Evolutionary conservation across 2,888 invertebrate species (phyloP).

Genomic region (Cancer borealis): DNA sequence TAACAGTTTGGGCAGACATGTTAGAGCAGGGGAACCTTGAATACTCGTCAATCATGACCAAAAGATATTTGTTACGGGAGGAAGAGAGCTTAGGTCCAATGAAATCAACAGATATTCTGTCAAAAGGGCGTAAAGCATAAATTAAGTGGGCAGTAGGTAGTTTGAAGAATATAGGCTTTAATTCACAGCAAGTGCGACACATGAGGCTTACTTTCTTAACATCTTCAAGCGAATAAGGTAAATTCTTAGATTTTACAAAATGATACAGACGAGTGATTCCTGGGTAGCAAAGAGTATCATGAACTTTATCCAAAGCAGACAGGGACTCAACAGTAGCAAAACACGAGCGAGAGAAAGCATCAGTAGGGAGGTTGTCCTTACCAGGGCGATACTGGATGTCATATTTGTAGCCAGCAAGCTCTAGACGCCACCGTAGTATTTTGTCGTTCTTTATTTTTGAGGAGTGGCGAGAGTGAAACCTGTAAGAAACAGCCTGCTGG

Average conservation of each 20-base stretch:
- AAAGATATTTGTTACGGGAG: slow-evolving; percentile 15
- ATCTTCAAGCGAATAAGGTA: background rate
- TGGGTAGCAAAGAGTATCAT: background rate
- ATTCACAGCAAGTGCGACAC: background rate
- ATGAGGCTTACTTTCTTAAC: background rate
- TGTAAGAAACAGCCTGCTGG: background rate
- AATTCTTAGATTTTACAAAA: background rate
- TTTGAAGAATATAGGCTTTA: background rate
- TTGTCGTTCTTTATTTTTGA: slow-evolving; percentile 42
- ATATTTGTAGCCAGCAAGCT: slow-evolving; percentile 35
- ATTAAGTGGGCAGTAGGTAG: background rate
- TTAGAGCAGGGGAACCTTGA: background rate
- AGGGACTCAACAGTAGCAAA: background rate
- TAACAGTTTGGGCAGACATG: background rate
- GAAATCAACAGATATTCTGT: slow-evolving; percentile 23
- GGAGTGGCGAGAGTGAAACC: background rate
- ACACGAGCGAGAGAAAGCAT: slow-evolving; percentile 42
- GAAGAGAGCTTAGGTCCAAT: slow-evolving; percentile 20
- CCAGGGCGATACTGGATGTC: slow-evolving; percentile 37
- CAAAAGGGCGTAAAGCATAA: background rate
- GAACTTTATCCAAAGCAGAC: background rate
- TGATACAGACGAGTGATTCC: slow-evolving; percentile 32
- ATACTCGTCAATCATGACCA: slow-evolving; percentile 41
- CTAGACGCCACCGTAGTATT: background rate
- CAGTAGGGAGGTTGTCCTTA: slow-evolving; percentile 24